Percentiles rank a stretch among this genome's conserved stretches.
Conservation (phyloP, 37 sponge, comb jelly and placozoan genomes). For the Halichondria panicea region DNA sequence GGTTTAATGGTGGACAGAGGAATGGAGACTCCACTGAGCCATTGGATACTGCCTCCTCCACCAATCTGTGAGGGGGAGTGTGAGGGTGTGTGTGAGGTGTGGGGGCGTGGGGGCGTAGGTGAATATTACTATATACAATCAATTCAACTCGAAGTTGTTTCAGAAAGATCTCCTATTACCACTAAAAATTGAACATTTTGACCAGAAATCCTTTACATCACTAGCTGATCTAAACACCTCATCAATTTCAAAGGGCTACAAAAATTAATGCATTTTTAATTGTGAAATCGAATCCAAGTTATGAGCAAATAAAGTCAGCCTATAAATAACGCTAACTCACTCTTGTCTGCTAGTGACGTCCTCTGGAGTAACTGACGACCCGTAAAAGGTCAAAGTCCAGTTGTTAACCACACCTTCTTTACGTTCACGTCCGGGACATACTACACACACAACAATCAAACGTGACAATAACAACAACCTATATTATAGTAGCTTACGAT, state of each 20-base stretch:
- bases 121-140: too few relatives aligned
- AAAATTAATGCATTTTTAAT: too few relatives aligned
- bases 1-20: constrained; percentile 27
- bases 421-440: neutral
- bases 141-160: too few relatives aligned
- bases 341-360: constrained; percentile 21
- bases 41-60: constrained; percentile 9
- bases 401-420: constrained; percentile 9
- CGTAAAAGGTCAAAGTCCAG: constrained; percentile 47
- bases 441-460: neutral
- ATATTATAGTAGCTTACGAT: neutral
- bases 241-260: too few relatives aligned
- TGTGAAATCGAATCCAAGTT: too few relatives aligned
- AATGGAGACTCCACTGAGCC: neutral
- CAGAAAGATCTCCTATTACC: too few relatives aligned
- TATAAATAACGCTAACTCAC: too few relatives aligned
- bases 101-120: neutral
- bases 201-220: too few relatives aligned
- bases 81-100: neutral
- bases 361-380: constrained; percentile 17
- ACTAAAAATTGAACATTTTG: too few relatives aligned
- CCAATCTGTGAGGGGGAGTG: constrained; percentile 10
- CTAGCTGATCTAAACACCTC: too few relatives aligned
- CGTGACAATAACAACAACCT: neutral
- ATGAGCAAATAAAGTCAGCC: too few relatives aligned